A percentile compares a stretch with the other conserved stretches of the same genome.
phyloP scores from a whole-genome alignment of 2,113 vertebrate genomes.

The Phalacrocorax brasilianus region DNA sequence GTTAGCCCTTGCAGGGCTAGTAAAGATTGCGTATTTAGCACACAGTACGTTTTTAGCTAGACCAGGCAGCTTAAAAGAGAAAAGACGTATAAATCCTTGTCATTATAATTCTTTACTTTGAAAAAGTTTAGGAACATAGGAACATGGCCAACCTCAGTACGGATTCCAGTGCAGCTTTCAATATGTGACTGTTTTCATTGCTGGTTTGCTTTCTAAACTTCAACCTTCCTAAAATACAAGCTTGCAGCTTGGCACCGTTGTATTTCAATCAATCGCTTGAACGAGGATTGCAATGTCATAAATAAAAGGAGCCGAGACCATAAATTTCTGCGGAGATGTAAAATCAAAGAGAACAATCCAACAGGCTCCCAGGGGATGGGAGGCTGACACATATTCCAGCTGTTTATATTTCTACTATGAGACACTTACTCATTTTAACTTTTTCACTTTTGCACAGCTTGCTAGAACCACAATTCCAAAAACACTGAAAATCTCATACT shows the following conservation, averaged over 20 bases:
- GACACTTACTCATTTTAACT: slow-evolving; percentile 24
- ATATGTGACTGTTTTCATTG: neutral
- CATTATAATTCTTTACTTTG: neutral
- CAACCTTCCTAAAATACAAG: slow-evolving; percentile 54
- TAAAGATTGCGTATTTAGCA: neutral
- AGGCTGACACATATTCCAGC: slow-evolving; percentile 14
- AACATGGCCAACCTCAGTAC: neutral
- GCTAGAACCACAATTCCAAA: neutral
- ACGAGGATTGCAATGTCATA: slow-evolving; percentile 64
- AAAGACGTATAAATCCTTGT: neutral
- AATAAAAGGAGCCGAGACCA: slow-evolving; percentile 64
- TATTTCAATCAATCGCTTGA: slow-evolving; percentile 75
- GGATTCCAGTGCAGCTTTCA: neutral
- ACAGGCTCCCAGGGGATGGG: slow-evolving; percentile 32
- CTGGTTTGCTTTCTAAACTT: slow-evolving; percentile 42
- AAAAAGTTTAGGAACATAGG: neutral
- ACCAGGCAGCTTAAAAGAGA: neutral
- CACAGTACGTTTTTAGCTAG: neutral
- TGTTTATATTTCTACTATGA: slow-evolving; percentile 9
- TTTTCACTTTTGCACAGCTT: slow-evolving; percentile 1
- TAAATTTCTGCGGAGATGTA: slow-evolving; percentile 76
- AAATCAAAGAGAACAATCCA: slow-evolving; percentile 74
- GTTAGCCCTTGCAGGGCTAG: neutral
- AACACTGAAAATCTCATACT: neutral
- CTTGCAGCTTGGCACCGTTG: slow-evolving; percentile 54